phyloP scores from a whole-genome alignment of 2,797 vertebrate species.

The Hypotaenidia philippensis region DNA sequence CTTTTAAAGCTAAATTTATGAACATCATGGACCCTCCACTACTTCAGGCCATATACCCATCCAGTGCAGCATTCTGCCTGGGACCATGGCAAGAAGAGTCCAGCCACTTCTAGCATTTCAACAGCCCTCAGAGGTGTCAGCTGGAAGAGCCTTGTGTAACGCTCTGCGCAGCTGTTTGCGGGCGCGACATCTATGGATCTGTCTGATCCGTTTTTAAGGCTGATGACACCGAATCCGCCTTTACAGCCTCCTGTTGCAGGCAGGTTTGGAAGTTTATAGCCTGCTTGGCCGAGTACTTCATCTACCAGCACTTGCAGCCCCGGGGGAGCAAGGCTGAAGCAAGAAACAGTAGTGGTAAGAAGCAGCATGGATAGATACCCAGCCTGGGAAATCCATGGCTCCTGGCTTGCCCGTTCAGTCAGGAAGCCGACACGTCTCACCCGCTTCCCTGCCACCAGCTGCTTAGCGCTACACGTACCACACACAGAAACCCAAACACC shows the following conservation, averaged over 20 bases:
- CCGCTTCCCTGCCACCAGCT: neutral
- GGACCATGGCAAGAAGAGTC: neutral
- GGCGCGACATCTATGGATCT: neutral
- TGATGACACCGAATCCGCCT: neutral
- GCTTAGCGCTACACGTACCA: accelerated
- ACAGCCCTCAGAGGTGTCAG: neutral
- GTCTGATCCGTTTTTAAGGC: constrained; percentile 15
- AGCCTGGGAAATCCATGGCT: neutral
- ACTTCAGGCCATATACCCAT: neutral
- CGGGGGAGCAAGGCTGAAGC: neutral
- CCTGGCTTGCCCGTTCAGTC: neutral
- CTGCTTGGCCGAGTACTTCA: neutral
- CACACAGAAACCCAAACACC: neutral
- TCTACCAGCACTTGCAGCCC: neutral
- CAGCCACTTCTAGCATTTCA: neutral
- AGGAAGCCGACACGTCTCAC: neutral
- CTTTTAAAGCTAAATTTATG: neutral
- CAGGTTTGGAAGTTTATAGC: neutral
- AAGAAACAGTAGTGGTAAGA: neutral
- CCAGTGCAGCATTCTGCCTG: neutral
- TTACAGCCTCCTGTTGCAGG: neutral
- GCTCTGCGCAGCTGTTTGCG: neutral
- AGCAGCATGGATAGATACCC: neutral
- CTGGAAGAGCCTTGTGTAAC: neutral
- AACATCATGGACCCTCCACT: neutral